A percentile compares a stretch with the other conserved stretches of the same genome.
phyloP scores from a whole-genome alignment of 1,140 invertebrate genomes.

The Venturia canescens region DNA sequence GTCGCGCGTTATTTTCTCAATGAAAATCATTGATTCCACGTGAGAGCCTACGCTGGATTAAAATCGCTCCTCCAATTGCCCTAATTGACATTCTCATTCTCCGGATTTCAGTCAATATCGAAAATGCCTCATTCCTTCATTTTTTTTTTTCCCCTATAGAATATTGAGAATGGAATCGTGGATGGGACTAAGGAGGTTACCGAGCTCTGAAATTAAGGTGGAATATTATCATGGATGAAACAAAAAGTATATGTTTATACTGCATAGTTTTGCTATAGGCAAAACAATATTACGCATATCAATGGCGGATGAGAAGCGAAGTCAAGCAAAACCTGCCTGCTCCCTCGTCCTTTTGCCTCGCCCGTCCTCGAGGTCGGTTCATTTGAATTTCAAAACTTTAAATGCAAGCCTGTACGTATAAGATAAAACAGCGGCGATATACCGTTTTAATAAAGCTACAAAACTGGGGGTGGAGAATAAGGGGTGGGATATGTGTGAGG shows the following conservation, averaged over 20 bases:
- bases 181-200: too few species aligned
- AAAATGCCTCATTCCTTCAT: too few species aligned
- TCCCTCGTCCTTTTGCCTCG: neutral
- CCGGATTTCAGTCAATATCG: too few species aligned
- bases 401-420: slow-evolving; percentile 68
- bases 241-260: slow-evolving; percentile 16
- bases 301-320: slow-evolving; percentile 63
- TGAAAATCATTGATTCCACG: too few species aligned
- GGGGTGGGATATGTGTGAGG: neutral
- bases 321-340: neutral
- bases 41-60: too few species aligned
- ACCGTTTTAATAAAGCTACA: slow-evolving; percentile 69
- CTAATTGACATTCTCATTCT: too few species aligned
- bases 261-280: slow-evolving; percentile 47
- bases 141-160: too few species aligned
- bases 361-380: slow-evolving; percentile 51
- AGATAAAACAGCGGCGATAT: slow-evolving; percentile 68
- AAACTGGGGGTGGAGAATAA: slow-evolving; percentile 28
- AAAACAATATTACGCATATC: slow-evolving; percentile 68
- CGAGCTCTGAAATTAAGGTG: too few species aligned
- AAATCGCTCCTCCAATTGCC: too few species aligned
- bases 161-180: too few species aligned
- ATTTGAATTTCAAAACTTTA: slow-evolving; percentile 72
- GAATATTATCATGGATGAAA: neutral
- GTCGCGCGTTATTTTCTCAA: too few species aligned